Percentiles rank a stretch among this genome's conserved stretches.
These are phyloP conservation scores for Andrena trimmerana DNA, from an alignment of 2,888 invertebrate genomes.

Conservation along the genomic window DNA sequence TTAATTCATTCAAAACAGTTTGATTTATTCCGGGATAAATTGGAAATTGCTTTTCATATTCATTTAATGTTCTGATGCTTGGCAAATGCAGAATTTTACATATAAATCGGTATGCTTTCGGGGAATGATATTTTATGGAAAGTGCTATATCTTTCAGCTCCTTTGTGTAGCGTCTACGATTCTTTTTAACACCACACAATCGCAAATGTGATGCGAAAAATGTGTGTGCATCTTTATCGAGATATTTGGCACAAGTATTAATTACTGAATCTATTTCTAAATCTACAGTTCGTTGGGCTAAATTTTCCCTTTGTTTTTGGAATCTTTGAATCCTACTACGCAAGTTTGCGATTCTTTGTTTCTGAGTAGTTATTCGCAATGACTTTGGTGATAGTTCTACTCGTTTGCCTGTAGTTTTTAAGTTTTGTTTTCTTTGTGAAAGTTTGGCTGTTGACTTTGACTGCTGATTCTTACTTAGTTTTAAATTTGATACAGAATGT, in stretches of 20 bases:
- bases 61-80: not conserved
- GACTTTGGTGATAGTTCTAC: too few relatives aligned
- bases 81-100: not conserved
- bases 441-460: too few relatives aligned
- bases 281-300: too few relatives aligned
- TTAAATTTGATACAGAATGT: too few relatives aligned
- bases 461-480: too few relatives aligned
- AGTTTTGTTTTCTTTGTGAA: too few relatives aligned
- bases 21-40: not conserved
- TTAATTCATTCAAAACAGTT: not conserved
- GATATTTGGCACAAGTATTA: not conserved
- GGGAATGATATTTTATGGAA: not conserved
- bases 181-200: not conserved
- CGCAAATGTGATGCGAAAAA: conserved; percentile 2
- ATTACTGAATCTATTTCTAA: too few relatives aligned
- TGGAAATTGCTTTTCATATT: not conserved
- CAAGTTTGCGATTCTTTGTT: too few relatives aligned
- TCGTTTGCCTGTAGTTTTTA: too few relatives aligned
- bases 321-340: too few relatives aligned
- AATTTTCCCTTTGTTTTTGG: too few relatives aligned
- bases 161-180: not conserved
- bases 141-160: not conserved
- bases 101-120: not conserved
- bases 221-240: not conserved
- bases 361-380: too few relatives aligned